Percentiles rank a stretch among this genome's conserved stretches.
Conservation (phyloP, 1,140 invertebrate species). For the Phortica variegata region DNA sequence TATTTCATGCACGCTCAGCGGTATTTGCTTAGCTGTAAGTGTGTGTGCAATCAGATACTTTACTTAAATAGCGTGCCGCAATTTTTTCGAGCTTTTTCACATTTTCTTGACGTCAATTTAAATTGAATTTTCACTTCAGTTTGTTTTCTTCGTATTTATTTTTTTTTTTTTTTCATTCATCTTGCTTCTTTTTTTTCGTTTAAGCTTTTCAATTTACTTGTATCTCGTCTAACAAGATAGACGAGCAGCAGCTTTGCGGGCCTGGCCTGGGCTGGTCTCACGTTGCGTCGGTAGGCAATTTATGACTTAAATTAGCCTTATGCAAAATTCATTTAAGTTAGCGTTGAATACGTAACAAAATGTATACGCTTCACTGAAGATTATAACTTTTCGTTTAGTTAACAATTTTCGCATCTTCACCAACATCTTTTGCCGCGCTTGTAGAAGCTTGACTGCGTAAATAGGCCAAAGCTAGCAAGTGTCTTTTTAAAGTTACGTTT, state of each 20-base stretch:
- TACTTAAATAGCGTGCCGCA: slow-evolving; percentile 47
- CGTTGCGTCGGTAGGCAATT: slow-evolving; percentile 31
- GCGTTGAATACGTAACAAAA: too few species aligned
- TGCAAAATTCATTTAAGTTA: slow-evolving; percentile 40
- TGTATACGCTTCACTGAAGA: too few species aligned
- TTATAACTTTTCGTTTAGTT: too few species aligned
- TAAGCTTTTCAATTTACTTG: slow-evolving; percentile 20
- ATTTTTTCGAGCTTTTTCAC: slow-evolving; percentile 4
- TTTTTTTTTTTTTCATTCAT: neutral
- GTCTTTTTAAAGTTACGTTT: too few species aligned
- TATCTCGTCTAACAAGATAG: slow-evolving; percentile 31
- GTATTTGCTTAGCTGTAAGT: neutral
- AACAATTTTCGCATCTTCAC: slow-evolving; percentile 11
- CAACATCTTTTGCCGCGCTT: too few species aligned
- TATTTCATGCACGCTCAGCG: neutral
- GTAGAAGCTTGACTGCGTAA: too few species aligned
- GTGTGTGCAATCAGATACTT: slow-evolving; percentile 38
- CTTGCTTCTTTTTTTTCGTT: neutral
- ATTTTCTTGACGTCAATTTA: slow-evolving; percentile 43
- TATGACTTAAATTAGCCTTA: slow-evolving; percentile 50
- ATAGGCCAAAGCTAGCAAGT: too few species aligned
- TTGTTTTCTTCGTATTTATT: neutral
- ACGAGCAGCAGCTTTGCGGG: neutral
- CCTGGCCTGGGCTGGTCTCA: too few species aligned
- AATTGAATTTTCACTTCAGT: slow-evolving; percentile 53